Base-by-base conservation (phyloP, 2,797 vertebrate species). In the Pygocentrus nattereri region DNA sequence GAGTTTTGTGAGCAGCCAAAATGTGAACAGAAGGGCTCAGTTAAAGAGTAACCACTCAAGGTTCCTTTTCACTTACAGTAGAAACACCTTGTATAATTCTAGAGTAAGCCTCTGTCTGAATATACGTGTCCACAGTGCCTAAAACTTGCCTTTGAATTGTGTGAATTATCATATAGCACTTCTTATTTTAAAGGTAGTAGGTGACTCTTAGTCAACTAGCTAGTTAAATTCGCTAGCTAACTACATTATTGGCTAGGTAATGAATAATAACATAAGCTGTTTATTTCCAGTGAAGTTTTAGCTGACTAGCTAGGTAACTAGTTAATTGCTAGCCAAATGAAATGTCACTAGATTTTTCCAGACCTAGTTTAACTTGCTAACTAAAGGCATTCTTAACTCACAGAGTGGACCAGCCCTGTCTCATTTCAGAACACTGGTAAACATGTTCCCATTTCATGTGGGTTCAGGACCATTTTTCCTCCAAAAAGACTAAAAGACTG, bases 31-130 rank as follows among this genome's bases (percentile, higher is more conserved):
- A 30, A 64, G 25, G 34, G n/a, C n/a, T 41, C 4, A 25, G 72
- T 74, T 74, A 59, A 74, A 74, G 52, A 74, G 15, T 74, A 74
- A 74, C 72, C 27, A 25, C 56, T 2, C 56, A 30, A 50, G 44
- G 23, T 21, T 52, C 25, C 30, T 21, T 65, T 19, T 34, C 30
- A 65, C 62, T 12, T 7, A 25, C 23, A 59, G n/a, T n/a, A n/a
- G n/a, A n/a, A n/a, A 21, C 2, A 21, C 34, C 6, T 38, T 2
- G 44, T 8, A 10, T 44, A 6, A 34, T 23, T 70, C 44, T 4
- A 16, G 4, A 49, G 41, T 18, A 70, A 49, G 10, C 44, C 68
- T 18, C 61, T 64, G 30, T 7, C 5, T 18, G 61, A 21, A 64
- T 18, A 31, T 7, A 56, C 54, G 41, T 41, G 38, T 11, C 21